phyloP scores from a whole-genome alignment of 35 echinoderm and acorn worm genomes.

The Chiridota heheva region DNA sequence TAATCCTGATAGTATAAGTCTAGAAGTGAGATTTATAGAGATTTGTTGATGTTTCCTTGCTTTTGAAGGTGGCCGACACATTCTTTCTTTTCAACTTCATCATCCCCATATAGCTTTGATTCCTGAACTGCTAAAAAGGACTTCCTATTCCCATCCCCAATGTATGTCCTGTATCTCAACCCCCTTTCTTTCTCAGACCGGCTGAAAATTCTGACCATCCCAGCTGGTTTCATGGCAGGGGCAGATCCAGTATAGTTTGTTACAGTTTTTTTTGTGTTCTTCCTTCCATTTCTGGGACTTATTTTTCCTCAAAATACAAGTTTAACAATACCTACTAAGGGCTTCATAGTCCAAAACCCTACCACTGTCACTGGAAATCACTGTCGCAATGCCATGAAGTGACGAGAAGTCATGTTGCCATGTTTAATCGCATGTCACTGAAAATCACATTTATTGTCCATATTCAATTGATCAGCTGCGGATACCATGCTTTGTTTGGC shows the following conservation, averaged over 20 bases:
- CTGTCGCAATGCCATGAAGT: slow-evolving; percentile 16
- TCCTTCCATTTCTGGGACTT: background rate
- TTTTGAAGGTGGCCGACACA: slow-evolving; percentile 46
- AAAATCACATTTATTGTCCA: background rate
- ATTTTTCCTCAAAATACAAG: slow-evolving; percentile 12
- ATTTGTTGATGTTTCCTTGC: no score
- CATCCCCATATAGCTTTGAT: slow-evolving; percentile 12
- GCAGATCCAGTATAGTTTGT: slow-evolving; percentile 34
- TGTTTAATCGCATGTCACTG: slow-evolving; percentile 36
- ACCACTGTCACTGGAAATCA: slow-evolving; percentile 31
- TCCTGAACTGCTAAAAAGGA: slow-evolving; percentile 26
- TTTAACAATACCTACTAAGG: slow-evolving; percentile 16
- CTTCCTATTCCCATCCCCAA: slow-evolving; percentile 46
- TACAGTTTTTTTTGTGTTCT: background rate
- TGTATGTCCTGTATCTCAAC: slow-evolving; percentile 28
- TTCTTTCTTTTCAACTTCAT: background rate
- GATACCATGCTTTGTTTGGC: slow-evolving; percentile 9
- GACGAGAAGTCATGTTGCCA: slow-evolving; percentile 13
- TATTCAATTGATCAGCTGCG: background rate
- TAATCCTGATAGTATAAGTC: no score
- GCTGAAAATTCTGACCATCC: slow-evolving; percentile 34
- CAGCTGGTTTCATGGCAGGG: slow-evolving; percentile 30
- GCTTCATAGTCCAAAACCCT: slow-evolving; percentile 40
- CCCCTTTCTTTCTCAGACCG: slow-evolving; percentile 19
- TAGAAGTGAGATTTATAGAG: no score